Conservation (phyloP, 1,140 invertebrate genomes). For the Drosophila kepulauana region DNA sequence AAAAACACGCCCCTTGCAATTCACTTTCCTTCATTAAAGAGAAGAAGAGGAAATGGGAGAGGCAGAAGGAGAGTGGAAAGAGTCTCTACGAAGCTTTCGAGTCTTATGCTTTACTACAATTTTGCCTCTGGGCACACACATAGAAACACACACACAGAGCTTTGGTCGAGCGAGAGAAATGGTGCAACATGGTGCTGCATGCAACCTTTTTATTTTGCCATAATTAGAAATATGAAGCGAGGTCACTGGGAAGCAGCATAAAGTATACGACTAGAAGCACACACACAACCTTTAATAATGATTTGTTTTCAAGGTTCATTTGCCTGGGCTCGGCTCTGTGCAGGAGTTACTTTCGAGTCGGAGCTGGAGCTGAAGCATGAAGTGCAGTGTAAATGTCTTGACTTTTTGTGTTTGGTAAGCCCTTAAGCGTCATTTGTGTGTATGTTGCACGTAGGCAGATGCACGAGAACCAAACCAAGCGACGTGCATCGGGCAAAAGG, state of each 20-base stretch:
- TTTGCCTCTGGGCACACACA: conserved; percentile 52
- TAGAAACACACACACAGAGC: no score
- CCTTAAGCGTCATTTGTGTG: conserved; percentile 59
- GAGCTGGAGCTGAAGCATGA: conserved; percentile 37
- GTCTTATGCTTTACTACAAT: conserved; percentile 73
- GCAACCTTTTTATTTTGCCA: conserved; percentile 63
- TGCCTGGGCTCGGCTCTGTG: conserved; percentile 38
- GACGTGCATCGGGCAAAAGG: background rate
- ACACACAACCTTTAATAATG: conserved; percentile 66
- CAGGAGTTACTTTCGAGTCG: conserved; percentile 5
- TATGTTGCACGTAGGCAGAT: conserved; percentile 53
- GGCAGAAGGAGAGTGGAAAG: background rate
- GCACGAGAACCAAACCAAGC: background rate
- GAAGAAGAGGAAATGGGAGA: background rate
- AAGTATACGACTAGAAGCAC: background rate
- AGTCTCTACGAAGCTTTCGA: conserved; percentile 14
- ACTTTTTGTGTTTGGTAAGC: conserved; percentile 81
- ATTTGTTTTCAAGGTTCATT: conserved; percentile 78
- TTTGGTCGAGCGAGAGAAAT: background rate
- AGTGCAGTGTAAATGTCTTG: conserved; percentile 83
- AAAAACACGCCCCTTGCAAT: conserved; percentile 52
- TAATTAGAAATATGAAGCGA: conserved; percentile 76
- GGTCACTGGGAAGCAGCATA: conserved; percentile 1
- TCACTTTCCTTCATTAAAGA: conserved; percentile 56
- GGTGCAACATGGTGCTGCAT: conserved; percentile 57